Evolutionary conservation across 1,140 invertebrate genomes (phyloP).

Genomic region (Zaprionus ornatus): DNA sequence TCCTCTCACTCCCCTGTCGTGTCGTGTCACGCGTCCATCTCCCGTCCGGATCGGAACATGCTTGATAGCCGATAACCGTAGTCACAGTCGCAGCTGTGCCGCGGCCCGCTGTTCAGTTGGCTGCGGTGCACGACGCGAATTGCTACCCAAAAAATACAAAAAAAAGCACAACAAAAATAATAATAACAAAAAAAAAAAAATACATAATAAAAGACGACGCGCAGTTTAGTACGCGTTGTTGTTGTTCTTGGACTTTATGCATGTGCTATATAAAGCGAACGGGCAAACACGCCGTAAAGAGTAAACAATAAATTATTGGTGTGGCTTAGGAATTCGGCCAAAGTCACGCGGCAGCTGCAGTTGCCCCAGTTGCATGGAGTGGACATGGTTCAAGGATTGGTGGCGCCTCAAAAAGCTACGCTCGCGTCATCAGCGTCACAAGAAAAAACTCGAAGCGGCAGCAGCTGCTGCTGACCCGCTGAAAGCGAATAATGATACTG

Average conservation of each 20-base stretch:
- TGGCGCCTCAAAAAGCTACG: slow-evolving; percentile 89
- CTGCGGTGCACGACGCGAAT: slow-evolving; percentile 11
- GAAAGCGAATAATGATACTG: not conserved
- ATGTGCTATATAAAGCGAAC: slow-evolving; percentile 19
- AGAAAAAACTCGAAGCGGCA: slow-evolving; percentile 84
- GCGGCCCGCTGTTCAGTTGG: slow-evolving; percentile 22
- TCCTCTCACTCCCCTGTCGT: not conserved
- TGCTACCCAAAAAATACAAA: slow-evolving; percentile 12
- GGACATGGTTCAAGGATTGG: slow-evolving; percentile 91
- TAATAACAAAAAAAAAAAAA: slow-evolving; percentile 11
- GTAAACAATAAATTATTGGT: slow-evolving; percentile 14
- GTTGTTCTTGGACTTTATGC: slow-evolving; percentile 25
- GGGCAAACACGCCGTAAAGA: not conserved
- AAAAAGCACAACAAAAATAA: not conserved
- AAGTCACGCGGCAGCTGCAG: not conserved
- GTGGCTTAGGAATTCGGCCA: slow-evolving; percentile 6
- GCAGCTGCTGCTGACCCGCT: slow-evolving; percentile 3
- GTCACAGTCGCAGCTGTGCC: slow-evolving; percentile 18
- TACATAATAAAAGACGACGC: slow-evolving; percentile 6
- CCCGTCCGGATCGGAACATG: slow-evolving; percentile 12
- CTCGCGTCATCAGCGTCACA: slow-evolving; percentile 83
- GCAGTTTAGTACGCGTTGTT: slow-evolving; percentile 11
- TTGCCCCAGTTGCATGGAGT: slow-evolving; percentile 85
- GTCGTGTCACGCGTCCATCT: not conserved
- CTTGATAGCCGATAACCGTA: slow-evolving; percentile 17